Evolutionary conservation across 2,113 vertebrate genomes (phyloP).

Genomic region (Campylorhamphus procurvoides): DNA sequence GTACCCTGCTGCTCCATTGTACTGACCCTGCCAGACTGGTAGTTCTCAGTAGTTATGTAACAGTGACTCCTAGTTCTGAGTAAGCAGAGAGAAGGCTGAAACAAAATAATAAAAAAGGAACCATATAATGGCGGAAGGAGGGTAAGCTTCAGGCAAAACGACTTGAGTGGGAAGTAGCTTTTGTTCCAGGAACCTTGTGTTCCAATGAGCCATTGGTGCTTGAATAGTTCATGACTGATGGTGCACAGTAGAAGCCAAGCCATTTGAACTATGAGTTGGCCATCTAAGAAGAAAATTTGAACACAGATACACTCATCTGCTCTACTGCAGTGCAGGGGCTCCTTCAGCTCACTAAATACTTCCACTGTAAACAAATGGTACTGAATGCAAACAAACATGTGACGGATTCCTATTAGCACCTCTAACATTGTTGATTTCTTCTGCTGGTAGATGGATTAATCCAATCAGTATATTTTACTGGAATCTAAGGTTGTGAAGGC

Average conservation of each 20-base stretch:
- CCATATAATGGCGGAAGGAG: neutral
- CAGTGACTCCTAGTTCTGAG: neutral
- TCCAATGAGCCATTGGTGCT: neutral
- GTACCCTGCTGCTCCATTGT: neutral
- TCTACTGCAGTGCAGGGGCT: neutral
- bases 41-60: neutral
- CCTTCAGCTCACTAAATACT: neutral
- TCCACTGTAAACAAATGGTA: neutral
- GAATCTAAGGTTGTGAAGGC: neutral
- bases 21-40: neutral
- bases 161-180: neutral
- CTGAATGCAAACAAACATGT: neutral
- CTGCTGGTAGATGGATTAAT: neutral
- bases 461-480: neutral
- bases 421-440: neutral
- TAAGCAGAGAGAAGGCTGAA: neutral
- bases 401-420: neutral
- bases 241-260: neutral
- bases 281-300: neutral
- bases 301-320: fast-evolving
- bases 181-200: neutral
- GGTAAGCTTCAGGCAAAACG: neutral
- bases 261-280: neutral
- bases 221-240: neutral
- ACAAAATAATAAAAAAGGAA: neutral